Percentiles rank a stretch among this genome's conserved stretches.
Evolutionary conservation across 2,797 vertebrate genomes (phyloP).

Genomic region (Hydrocynus forskahlii): DNA sequence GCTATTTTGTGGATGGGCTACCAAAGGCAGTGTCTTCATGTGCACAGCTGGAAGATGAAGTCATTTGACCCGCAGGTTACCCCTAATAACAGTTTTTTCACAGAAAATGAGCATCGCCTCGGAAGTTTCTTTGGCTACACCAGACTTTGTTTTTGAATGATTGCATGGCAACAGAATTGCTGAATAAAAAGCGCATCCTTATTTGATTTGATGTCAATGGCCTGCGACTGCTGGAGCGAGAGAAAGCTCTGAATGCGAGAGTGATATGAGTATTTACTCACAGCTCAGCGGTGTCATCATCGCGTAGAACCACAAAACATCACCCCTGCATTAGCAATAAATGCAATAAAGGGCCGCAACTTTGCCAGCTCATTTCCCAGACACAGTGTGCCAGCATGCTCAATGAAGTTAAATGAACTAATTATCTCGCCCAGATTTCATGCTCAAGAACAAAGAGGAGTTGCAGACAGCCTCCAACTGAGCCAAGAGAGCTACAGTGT

Average conservation of each 20-base stretch:
- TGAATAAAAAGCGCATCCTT: background rate
- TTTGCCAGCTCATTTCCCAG: slow-evolving; percentile 46
- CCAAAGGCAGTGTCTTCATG: background rate
- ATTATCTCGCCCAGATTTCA: slow-evolving; percentile 57
- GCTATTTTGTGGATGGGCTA: background rate
- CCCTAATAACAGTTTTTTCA: background rate
- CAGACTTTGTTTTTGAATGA: background rate
- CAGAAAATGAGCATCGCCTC: slow-evolving; percentile 2
- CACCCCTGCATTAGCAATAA: slow-evolving; percentile 35
- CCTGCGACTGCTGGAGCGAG: slow-evolving; percentile 13
- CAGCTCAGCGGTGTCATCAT: slow-evolving; percentile 43
- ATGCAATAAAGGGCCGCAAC: slow-evolving; percentile 38
- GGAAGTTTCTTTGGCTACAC: background rate
- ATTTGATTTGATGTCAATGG: slow-evolving; percentile 21
- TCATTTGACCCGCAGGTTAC: slow-evolving; percentile 12
- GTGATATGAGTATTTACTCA: slow-evolving; percentile 25
- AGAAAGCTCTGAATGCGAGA: slow-evolving; percentile 13
- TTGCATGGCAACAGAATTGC: background rate
- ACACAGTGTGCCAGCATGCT: slow-evolving; percentile 46
- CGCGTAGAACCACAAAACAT: slow-evolving; percentile 27
- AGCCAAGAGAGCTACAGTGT: slow-evolving; percentile 34
- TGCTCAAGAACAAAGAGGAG: slow-evolving; percentile 42
- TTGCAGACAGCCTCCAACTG: slow-evolving; percentile 45
- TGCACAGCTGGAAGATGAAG: slow-evolving; percentile 9
- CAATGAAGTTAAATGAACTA: slow-evolving; percentile 58